These are phyloP conservation scores for Jaculus jaculus DNA, from an alignment of 2,113 vertebrate species.

Conservation along the genomic window DNA sequence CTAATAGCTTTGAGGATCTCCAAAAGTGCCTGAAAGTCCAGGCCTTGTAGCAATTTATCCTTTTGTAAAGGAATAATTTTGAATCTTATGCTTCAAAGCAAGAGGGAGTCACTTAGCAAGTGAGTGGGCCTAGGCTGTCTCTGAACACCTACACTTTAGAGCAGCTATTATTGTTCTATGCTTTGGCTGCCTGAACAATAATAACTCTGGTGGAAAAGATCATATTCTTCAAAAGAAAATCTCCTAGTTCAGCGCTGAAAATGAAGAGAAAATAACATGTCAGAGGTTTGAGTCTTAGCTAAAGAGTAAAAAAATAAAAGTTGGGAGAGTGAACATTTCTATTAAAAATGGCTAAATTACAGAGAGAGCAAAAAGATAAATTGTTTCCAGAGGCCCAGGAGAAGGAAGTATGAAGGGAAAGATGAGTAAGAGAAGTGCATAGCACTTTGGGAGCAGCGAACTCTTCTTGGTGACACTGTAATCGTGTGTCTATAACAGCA, in stretches of 20 bases:
- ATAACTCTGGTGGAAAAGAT: background rate
- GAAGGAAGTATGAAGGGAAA: background rate
- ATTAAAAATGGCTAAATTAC: background rate
- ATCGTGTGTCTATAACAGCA: background rate
- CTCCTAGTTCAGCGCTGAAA: background rate
- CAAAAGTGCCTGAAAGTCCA: background rate
- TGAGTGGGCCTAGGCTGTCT: background rate
- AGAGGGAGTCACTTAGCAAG: background rate
- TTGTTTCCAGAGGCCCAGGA: background rate
- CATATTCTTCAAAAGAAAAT: slow-evolving; percentile 48
- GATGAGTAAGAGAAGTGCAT: background rate
- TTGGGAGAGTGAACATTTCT: background rate
- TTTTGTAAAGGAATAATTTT: background rate
- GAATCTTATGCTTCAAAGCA: background rate
- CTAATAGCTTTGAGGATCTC: background rate
- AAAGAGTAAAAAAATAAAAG: background rate
- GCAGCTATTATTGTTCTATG: slow-evolving; percentile 4
- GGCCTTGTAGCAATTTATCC: background rate
- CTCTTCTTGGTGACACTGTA: background rate
- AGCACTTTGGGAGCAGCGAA: background rate
- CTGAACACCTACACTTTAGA: background rate
- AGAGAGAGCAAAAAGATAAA: background rate
- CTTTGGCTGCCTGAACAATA: background rate
- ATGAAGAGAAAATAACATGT: background rate
- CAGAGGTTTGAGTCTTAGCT: background rate